A percentile compares a stretch with the other conserved stretches of the same genome.
Conservation (phyloP, 2,797 vertebrate genomes). For the Arctocebus calabarensis region DNA sequence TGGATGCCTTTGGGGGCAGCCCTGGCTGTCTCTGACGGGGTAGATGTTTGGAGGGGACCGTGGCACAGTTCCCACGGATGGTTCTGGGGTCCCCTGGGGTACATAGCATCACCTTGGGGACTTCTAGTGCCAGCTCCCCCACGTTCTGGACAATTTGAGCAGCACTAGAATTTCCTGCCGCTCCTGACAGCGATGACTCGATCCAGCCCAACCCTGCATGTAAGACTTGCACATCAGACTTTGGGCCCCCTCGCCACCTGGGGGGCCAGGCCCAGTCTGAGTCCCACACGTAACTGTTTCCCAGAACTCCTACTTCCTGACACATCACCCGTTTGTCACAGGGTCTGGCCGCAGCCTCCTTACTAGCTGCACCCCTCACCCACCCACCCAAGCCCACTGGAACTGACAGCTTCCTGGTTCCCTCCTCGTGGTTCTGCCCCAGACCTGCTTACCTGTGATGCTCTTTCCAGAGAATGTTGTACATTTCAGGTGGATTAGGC, state of each 20-base stretch:
- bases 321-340: fast-evolving
- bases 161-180: fast-evolving
- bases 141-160: fast-evolving
- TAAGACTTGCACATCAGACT: background rate
- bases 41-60: background rate
- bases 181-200: background rate
- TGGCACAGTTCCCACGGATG: fast-evolving
- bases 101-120: background rate
- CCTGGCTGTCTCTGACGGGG: fast-evolving
- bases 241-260: background rate
- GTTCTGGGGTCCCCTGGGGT: background rate
- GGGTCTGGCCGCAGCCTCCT: background rate
- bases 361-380: too few relatives aligned
- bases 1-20: background rate
- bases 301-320: background rate
- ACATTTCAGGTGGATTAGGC: too few relatives aligned
- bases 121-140: fast-evolving
- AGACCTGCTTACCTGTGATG: background rate
- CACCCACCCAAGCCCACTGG: background rate
- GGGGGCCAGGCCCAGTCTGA: too few relatives aligned
- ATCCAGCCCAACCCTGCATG: background rate
- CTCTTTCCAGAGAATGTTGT: background rate
- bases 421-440: background rate
- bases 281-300: background rate
- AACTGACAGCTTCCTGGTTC: background rate